Evolutionary conservation across 2,888 invertebrate genomes (phyloP).

Genomic region (Phrixothrix hirtus): DNA sequence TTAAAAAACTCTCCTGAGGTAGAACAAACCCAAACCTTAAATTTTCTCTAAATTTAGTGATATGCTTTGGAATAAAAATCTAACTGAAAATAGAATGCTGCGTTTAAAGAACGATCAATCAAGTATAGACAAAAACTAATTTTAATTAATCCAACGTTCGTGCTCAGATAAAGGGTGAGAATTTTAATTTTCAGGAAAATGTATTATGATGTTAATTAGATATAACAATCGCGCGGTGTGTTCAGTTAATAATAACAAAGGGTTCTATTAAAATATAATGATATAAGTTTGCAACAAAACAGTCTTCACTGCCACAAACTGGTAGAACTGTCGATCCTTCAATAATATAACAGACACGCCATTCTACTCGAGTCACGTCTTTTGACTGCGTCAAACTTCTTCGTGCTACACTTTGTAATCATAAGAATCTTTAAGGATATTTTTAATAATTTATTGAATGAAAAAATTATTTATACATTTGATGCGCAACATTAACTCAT

Average conservation of each 20-base stretch:
- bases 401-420: conserved; percentile 18
- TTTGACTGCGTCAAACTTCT: conserved; percentile 22
- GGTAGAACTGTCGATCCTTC: conserved; percentile 18
- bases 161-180: no score
- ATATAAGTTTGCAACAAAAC: conserved; percentile 15
- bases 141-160: no score
- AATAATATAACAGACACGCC: conserved; percentile 30
- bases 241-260: conserved; percentile 32
- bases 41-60: background rate
- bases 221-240: conserved; percentile 14
- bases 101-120: no score
- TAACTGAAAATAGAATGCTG: no score
- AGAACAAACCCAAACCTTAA: background rate
- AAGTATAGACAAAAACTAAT: no score
- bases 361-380: conserved; percentile 30
- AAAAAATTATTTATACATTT: background rate
- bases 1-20: background rate
- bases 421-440: conserved; percentile 15
- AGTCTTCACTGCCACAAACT: conserved; percentile 12
- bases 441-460: conserved; percentile 9
- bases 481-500: background rate
- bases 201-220: conserved; percentile 7
- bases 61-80: no score
- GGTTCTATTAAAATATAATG: conserved; percentile 37
- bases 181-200: background rate